phyloP scores from a whole-genome alignment of 2,888 invertebrate species.

The Melipona beecheii region DNA sequence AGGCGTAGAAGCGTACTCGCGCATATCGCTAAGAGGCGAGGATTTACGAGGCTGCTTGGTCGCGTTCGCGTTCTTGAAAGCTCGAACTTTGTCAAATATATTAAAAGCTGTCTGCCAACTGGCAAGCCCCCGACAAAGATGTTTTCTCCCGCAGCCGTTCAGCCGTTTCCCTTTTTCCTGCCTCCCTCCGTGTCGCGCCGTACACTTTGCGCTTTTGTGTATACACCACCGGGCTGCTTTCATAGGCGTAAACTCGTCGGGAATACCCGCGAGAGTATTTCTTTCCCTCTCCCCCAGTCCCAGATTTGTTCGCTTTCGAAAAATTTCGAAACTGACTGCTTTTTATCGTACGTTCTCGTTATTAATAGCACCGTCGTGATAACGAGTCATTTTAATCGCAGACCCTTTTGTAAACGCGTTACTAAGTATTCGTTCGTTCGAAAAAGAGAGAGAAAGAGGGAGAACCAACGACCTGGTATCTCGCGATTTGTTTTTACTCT shows the following conservation, averaged over 20 bases:
- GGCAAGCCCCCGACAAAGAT: conserved; percentile 61
- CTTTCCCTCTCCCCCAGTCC: not conserved
- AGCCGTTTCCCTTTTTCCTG: not conserved
- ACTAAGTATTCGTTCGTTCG: conserved; percentile 15
- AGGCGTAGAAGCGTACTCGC: conserved; percentile 35
- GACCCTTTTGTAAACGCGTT: conserved; percentile 10
- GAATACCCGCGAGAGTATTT: conserved; percentile 20
- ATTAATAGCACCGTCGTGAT: not conserved
- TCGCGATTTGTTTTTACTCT: conserved; percentile 13
- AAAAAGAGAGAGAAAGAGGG: not conserved
- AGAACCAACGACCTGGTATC: conserved; percentile 15
- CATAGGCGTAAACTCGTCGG: conserved; percentile 54
- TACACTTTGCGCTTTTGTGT: conserved; percentile 39
- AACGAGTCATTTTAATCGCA: conserved; percentile 23
- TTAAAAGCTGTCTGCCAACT: conserved; percentile 74
- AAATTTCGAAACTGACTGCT: not conserved
- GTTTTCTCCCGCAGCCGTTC: conserved; percentile 29
- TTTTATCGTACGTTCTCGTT: too few relatives aligned
- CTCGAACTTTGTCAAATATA: conserved; percentile 80
- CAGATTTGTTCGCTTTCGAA: not conserved
- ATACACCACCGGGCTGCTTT: conserved; percentile 9
- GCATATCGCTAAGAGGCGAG: conserved; percentile 61
- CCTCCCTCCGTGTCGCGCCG: not conserved
- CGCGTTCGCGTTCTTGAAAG: conserved; percentile 58
- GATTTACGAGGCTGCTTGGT: conserved; percentile 62